phyloP scores from a whole-genome alignment of 1,140 invertebrate genomes.

The Ceratina australensis region DNA sequence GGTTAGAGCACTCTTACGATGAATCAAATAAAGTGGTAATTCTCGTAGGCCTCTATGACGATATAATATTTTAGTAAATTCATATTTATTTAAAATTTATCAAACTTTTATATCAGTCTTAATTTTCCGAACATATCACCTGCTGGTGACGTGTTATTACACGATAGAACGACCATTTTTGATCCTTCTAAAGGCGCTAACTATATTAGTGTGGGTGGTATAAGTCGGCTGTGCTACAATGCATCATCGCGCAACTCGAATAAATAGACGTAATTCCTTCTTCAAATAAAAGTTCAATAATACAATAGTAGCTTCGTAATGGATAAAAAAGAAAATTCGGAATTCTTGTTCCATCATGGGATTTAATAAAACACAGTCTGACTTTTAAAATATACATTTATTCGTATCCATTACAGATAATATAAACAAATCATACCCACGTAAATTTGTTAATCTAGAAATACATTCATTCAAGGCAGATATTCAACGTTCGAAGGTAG shows the following conservation, averaged over 20 bases:
- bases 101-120: constrained; percentile 20
- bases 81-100: constrained; percentile 25
- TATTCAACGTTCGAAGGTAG: constrained; percentile 32
- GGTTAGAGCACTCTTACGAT: constrained; percentile 38
- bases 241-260: not conserved
- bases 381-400: constrained; percentile 66
- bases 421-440: constrained; percentile 56
- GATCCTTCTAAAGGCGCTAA: constrained; percentile 26
- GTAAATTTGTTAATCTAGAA: constrained; percentile 60
- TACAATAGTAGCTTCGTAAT: not conserved
- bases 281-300: not conserved
- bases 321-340: not conserved
- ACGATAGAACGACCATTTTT: constrained; percentile 42
- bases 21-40: not conserved
- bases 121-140: constrained; percentile 45
- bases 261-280: not conserved
- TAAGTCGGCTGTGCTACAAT: not conserved
- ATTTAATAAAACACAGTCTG: not conserved
- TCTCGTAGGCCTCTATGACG: not conserved
- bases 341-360: not conserved
- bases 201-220: constrained; percentile 2
- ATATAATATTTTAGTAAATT: not conserved
- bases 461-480: constrained; percentile 38
- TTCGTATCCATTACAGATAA: constrained; percentile 58
- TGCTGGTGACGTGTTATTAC: constrained; percentile 45